These are phyloP conservation scores for Bolinopsis microptera DNA, from an alignment of 37 sponge, comb jelly and placozoan species.

Conservation along the genomic window DNA sequence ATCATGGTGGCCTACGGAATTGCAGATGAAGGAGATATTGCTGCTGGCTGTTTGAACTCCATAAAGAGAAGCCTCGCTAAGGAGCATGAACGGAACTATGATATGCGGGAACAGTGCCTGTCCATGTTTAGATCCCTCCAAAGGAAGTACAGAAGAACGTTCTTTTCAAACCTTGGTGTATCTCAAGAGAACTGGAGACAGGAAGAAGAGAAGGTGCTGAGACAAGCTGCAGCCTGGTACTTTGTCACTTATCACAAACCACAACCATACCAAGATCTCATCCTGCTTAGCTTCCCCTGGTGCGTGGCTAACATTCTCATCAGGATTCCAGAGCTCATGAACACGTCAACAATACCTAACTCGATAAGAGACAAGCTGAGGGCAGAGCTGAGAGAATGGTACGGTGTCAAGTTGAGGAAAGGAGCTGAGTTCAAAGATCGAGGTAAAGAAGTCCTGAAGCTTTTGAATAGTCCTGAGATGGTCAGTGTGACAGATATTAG, in stretches of 20 bases:
- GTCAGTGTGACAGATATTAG: background rate
- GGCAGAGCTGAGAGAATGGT: background rate
- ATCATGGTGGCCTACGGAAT: constrained; percentile 61
- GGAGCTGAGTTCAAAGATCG: background rate
- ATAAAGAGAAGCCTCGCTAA: constrained; percentile 42
- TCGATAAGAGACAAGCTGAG: background rate
- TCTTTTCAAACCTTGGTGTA: background rate
- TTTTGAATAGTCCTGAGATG: background rate
- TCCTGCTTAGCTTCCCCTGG: constrained; percentile 48
- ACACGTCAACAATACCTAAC: background rate
- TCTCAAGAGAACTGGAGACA: constrained; percentile 15
- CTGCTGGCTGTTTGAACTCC: constrained; percentile 40
- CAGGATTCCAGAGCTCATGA: constrained; percentile 52
- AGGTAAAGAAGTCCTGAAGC: background rate
- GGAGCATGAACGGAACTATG: constrained; percentile 61
- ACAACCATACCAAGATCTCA: background rate
- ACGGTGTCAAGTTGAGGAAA: background rate
- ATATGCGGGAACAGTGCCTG: constrained; percentile 59
- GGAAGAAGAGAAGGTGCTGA: constrained; percentile 42
- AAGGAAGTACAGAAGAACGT: background rate
- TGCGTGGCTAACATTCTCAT: constrained; percentile 30
- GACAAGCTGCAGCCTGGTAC: constrained; percentile 65
- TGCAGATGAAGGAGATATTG: constrained; percentile 50
- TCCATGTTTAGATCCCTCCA: constrained; percentile 49
- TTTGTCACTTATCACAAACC: constrained; percentile 28